These are phyloP conservation scores for Muschampia plurimacula DNA, from an alignment of 2,888 invertebrate genomes.

Conservation along the genomic window DNA sequence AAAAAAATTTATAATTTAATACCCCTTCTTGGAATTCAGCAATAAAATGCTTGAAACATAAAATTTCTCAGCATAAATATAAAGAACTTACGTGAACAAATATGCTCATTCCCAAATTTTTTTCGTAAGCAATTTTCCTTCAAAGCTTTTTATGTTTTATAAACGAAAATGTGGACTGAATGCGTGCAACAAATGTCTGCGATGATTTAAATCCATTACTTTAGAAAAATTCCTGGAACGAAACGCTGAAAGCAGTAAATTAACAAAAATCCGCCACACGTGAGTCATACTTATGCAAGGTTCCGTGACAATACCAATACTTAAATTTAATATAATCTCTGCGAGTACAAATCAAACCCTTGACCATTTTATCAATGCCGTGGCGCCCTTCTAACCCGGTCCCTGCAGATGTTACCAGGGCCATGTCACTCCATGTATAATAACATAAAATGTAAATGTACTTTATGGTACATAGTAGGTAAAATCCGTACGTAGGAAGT, in stretches of 20 bases:
- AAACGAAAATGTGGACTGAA: background rate
- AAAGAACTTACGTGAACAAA: background rate
- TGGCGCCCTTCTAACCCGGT: no score
- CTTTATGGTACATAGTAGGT: no score
- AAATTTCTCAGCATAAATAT: background rate
- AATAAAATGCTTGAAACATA: background rate
- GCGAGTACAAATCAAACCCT: no score
- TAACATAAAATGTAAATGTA: no score
- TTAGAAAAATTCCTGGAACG: background rate
- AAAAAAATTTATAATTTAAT: no score
- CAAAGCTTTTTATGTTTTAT: background rate
- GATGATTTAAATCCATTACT: background rate
- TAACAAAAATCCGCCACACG: background rate
- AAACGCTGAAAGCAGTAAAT: background rate
- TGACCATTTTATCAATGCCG: no score
- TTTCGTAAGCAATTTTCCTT: background rate
- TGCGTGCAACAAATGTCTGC: constrained; percentile 1
- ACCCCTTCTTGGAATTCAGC: no score
- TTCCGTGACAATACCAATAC: background rate
- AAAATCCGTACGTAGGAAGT: no score
- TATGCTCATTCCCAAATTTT: background rate
- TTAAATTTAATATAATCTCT: no score
- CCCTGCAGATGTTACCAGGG: no score
- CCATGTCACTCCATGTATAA: no score
- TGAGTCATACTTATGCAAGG: background rate